Evolutionary conservation across 1,140 invertebrate species (phyloP).

Genomic region (Pseudoatta argentina): DNA sequence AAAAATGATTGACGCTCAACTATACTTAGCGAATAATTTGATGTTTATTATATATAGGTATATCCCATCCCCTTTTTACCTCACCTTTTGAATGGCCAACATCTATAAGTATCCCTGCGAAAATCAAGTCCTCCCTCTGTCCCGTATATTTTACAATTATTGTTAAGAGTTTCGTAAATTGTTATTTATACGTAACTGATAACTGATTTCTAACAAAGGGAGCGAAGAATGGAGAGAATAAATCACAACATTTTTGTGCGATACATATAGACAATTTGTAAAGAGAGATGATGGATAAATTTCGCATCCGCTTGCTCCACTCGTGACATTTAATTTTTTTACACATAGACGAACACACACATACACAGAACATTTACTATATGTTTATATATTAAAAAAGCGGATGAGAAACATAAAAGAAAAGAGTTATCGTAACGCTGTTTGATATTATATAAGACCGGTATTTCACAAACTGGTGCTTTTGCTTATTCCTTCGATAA

Average conservation of each 20-base stretch:
- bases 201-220: conserved; percentile 50
- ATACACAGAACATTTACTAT: conserved; percentile 63
- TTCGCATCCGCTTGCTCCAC: conserved; percentile 57
- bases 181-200: conserved; percentile 74
- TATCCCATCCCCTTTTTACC: not conserved
- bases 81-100: conserved; percentile 60
- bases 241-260: conserved; percentile 16
- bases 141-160: conserved; percentile 65
- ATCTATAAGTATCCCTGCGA: conserved; percentile 59
- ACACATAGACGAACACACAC: not conserved
- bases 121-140: conserved; percentile 65
- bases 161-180: conserved; percentile 70
- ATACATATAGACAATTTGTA: conserved; percentile 64
- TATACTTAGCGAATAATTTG: conserved; percentile 74
- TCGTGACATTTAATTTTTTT: conserved; percentile 68
- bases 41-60: conserved; percentile 67
- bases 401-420: conserved; percentile 56
- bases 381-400: conserved; percentile 59
- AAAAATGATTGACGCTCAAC: conserved; percentile 75
- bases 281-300: conserved; percentile 36
- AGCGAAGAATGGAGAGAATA: not conserved
- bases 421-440: conserved; percentile 50
- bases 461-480: conserved; percentile 78
- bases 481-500: conserved; percentile 78
- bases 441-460: conserved; percentile 46